phyloP scores from a whole-genome alignment of 2,888 invertebrate genomes.

The Lasioglossum vierecki region DNA sequence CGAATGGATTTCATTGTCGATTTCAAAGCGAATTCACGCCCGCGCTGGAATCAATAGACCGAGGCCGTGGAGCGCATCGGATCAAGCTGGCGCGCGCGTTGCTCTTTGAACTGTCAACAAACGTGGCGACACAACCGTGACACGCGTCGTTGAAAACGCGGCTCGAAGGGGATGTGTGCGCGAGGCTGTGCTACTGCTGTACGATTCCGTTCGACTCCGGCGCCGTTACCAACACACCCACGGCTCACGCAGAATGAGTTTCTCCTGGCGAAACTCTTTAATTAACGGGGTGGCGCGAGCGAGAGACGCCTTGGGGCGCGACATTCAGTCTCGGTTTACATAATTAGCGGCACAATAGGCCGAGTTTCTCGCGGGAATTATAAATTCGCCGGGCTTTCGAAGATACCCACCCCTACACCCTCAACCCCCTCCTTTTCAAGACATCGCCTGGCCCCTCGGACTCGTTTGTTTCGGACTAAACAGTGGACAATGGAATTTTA shows the following conservation, averaged over 20 bases:
- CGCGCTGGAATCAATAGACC: constrained; percentile 59
- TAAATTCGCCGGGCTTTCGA: constrained; percentile 6
- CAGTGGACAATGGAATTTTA: constrained; percentile 36
- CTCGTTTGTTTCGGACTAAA: background rate
- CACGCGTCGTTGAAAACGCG: constrained; percentile 16
- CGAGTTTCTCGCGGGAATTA: background rate
- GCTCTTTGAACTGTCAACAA: constrained; percentile 65
- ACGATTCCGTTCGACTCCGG: background rate
- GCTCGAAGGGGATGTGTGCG: background rate
- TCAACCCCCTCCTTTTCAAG: background rate
- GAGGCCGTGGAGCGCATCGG: constrained; percentile 30
- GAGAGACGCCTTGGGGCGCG: background rate
- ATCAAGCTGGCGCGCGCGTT: constrained; percentile 51
- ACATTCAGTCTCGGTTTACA: constrained; percentile 15
- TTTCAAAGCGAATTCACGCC: constrained; percentile 67
- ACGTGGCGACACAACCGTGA: constrained; percentile 38
- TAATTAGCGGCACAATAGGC: constrained; percentile 29
- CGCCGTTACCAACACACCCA: background rate
- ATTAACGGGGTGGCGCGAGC: constrained; percentile 11
- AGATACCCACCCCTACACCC: background rate
- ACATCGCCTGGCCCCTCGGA: background rate
- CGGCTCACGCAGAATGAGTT: background rate
- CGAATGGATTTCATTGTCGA: constrained; percentile 64
- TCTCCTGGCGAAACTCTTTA: background rate
- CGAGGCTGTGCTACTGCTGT: background rate